Percentiles rank a stretch among this genome's conserved stretches.
Evolutionary conservation across 2,888 invertebrate species (phyloP).

Genomic region (Diaprepes abbreviatus): DNA sequence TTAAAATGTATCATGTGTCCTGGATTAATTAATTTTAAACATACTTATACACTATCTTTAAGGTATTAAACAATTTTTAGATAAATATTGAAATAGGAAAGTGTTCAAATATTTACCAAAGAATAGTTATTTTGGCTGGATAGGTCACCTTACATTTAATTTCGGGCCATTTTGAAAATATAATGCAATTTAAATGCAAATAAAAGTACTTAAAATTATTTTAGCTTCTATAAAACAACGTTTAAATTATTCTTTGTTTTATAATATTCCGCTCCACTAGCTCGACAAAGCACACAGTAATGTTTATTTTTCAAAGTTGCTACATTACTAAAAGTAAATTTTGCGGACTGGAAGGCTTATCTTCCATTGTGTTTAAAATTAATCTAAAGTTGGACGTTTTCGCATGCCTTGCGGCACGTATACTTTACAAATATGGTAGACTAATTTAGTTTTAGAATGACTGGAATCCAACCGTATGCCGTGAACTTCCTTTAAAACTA

Average conservation of each 20-base stretch:
- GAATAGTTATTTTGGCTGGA: no score
- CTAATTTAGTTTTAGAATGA: background rate
- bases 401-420: conserved; percentile 11
- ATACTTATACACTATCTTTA: no score
- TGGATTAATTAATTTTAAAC: no score
- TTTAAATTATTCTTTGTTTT: conserved; percentile 1
- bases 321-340: conserved; percentile 17
- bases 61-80: no score
- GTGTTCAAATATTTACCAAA: no score
- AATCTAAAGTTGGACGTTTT: conserved; percentile 23
- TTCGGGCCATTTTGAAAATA: no score
- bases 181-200: no score
- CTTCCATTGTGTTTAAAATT: conserved; percentile 19
- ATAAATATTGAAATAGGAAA: no score
- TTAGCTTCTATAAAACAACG: background rate
- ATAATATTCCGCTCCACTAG: background rate
- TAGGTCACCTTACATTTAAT: no score
- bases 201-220: no score
- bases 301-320: conserved; percentile 20
- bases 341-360: conserved; percentile 11
- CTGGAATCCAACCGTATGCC: background rate
- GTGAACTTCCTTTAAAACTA: no score
- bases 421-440: conserved; percentile 9
- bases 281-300: conserved; percentile 5
- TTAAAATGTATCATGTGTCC: no score